Evolutionary conservation across 2,797 vertebrate species (phyloP).

Genomic region (Hafferia zeledoni): DNA sequence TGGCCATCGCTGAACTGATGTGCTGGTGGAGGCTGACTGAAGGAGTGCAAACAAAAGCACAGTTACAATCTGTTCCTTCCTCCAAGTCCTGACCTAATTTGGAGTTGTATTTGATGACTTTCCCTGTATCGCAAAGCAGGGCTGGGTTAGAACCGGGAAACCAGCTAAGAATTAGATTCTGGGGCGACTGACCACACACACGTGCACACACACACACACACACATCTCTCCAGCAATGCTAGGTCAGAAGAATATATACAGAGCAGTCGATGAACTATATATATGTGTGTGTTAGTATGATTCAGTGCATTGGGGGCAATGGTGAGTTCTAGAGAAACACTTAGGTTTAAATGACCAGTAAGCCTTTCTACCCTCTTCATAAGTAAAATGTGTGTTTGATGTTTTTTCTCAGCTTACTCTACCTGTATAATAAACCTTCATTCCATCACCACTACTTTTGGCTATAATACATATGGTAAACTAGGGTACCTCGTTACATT

Average conservation of each 20-base stretch:
- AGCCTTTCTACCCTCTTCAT: conserved; percentile 20
- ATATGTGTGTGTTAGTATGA: conserved; percentile 19
- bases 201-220: background rate
- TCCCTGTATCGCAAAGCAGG: background rate
- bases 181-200: background rate
- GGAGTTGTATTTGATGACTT: background rate
- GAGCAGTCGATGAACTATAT: conserved; percentile 42
- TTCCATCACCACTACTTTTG: conserved; percentile 49
- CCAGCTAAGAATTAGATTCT: background rate
- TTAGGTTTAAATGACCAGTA: background rate
- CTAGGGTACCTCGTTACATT: conserved; percentile 57
- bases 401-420: conserved; percentile 50
- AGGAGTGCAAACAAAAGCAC: background rate
- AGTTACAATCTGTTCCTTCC: background rate
- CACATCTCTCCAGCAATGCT: conserved; percentile 30
- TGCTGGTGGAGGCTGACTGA: background rate
- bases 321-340: conserved; percentile 33
- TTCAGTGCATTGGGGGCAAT: conserved; percentile 26
- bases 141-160: background rate
- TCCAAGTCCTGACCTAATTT: background rate
- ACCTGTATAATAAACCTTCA: conserved; percentile 33
- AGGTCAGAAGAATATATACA: conserved; percentile 59
- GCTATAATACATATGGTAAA: conserved; percentile 66
- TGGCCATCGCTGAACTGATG: background rate
- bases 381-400: conserved; percentile 22